Percentiles rank a stretch among this genome's conserved stretches.
Conservation (phyloP, 1,140 invertebrate genomes). For the Hycleus phaleratus region DNA sequence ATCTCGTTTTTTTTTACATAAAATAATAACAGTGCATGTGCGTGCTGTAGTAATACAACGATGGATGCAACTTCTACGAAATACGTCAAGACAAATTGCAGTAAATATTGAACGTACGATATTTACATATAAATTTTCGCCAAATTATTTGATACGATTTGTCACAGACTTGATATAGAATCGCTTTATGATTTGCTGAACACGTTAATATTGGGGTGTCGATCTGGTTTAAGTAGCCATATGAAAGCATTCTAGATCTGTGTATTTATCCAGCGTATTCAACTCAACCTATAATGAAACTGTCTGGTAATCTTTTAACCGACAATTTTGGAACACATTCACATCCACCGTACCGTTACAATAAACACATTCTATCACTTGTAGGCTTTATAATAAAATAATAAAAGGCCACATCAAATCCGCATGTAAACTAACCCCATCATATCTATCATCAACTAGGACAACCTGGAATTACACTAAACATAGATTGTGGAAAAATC, state of each 20-base stretch:
- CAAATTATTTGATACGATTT: too few relatives aligned
- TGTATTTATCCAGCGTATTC: conserved; percentile 13
- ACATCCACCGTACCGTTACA: conserved; percentile 13
- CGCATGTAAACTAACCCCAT: neutral
- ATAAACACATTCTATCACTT: conserved; percentile 11
- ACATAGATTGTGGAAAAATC: neutral
- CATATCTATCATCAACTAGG: conserved; percentile 1
- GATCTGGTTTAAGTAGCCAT: neutral
- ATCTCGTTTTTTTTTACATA: too few relatives aligned
- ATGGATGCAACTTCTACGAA: too few relatives aligned
- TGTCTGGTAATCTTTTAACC: conserved; percentile 15
- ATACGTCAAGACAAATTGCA: too few relatives aligned
- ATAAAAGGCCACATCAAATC: conserved; percentile 1
- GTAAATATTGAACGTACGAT: too few relatives aligned
- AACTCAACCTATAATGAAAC: conserved; percentile 19
- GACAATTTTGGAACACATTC: conserved; percentile 16
- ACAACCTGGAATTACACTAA: conserved; percentile 7
- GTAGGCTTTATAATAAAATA: neutral
- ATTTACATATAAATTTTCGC: too few relatives aligned
- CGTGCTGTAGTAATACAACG: too few relatives aligned
- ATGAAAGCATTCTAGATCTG: conserved; percentile 6
- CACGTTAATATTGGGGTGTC: neutral
- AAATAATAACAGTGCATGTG: too few relatives aligned
- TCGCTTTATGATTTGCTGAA: too few relatives aligned
- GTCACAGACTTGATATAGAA: too few relatives aligned